Evolutionary conservation across 1,140 invertebrate species (phyloP), one percentile per base, ranked within the genome.

Genomic region (Periplaneta americana): DNA sequence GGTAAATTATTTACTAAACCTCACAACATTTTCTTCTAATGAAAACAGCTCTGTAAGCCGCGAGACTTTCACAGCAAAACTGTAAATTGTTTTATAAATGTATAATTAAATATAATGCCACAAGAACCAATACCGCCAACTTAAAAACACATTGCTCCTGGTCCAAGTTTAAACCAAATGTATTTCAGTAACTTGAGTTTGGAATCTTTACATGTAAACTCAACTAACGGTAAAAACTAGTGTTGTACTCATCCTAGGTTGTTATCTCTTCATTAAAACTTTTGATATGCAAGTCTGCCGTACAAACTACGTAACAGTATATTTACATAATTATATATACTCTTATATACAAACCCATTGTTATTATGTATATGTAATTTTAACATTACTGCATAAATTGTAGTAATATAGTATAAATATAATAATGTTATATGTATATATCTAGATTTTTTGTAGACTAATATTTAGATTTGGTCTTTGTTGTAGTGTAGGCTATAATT

Each of bases 401-500:
- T 66, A 80, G 74, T 80, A 74, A 80, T 80, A 80, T 74, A 74
- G 80, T 80, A 80, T 48, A 75, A 80, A 80, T 80, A 80, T 80
- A 80, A 34, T 80, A 80, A 80, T 75, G 66, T 80, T 66, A 48
- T 31, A 39, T 32, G 74, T 57, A 80, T 80, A 74, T 80, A 80
- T 48, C 31, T 48, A n/a, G 74, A 35, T 80, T 80, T 80, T 28
- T 74, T 37, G 34, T 80, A 37, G 17, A 34, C 37, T 34, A 37
- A 37, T 80, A 31, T 34, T 28, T 74, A 80, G 79, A 57, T 34
- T 34, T 57, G 34, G 33, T 66, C 74, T 80, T 34, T 80, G 33
- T 34, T 33, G 31, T 32, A n/a, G 6, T 31, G 31, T 74, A 34
- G 36, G 32, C 48, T 48, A 39, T 66, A 39, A 36, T 48, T 34